phyloP scores from a whole-genome alignment of 35 echinoderm and acorn worm species.

The Heliocidaris tuberculata region DNA sequence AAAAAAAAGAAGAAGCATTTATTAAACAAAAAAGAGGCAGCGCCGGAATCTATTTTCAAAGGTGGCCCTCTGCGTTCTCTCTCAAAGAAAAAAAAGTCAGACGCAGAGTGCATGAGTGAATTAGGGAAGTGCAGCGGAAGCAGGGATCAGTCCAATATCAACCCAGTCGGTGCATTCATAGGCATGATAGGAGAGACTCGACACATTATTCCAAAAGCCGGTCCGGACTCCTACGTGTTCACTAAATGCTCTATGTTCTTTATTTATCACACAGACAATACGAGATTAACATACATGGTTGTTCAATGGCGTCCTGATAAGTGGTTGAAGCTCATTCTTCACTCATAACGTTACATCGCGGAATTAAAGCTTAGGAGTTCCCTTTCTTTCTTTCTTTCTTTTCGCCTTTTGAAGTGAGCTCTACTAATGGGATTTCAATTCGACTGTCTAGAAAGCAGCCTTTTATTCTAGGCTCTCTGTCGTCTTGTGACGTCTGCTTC shows the following conservation, averaged over 20 bases:
- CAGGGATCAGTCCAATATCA: background rate
- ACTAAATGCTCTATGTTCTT: background rate
- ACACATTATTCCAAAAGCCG: background rate
- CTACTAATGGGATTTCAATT: slow-evolving; percentile 1
- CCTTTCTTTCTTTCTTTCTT: background rate
- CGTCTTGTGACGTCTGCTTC: background rate
- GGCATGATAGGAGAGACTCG: background rate
- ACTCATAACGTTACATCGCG: background rate
- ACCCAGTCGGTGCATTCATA: background rate
- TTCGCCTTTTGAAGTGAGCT: background rate
- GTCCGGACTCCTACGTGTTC: background rate
- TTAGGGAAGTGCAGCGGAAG: background rate
- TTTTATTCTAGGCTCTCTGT: background rate
- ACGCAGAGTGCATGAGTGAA: background rate
- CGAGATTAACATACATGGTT: background rate
- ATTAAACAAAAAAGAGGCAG: too few species aligned
- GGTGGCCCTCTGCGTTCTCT: background rate
- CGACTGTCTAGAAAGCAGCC: background rate
- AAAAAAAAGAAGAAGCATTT: too few species aligned
- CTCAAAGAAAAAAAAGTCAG: background rate
- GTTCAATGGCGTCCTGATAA: background rate
- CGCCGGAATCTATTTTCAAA: background rate
- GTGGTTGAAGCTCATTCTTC: background rate
- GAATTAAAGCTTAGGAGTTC: background rate
- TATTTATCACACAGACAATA: background rate